Evolutionary conservation across 2,888 invertebrate species (phyloP).

Genomic region (Trimorus sp.): DNA sequence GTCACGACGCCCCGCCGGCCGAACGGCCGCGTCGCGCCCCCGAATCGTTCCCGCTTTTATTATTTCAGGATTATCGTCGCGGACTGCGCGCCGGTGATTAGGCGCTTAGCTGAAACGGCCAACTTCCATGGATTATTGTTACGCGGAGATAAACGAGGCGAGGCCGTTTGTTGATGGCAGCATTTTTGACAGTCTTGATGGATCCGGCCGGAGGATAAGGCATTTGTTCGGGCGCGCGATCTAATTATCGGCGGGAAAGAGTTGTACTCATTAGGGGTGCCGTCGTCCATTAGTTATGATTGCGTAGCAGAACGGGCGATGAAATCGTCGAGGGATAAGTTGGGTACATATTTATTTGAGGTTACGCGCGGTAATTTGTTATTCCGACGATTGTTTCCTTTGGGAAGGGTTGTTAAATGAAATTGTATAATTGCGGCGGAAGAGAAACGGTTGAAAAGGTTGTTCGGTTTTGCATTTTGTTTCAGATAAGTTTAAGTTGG

Average conservation of each 20-base stretch:
- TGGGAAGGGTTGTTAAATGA: no score
- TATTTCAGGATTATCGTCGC: constrained; percentile 62
- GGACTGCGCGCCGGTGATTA: constrained; percentile 50
- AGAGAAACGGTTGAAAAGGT: no score
- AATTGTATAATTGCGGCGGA: no score
- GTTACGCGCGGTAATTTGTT: no score
- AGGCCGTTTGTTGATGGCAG: constrained; percentile 49
- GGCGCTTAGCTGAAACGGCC: constrained; percentile 46
- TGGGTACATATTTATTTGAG: no score
- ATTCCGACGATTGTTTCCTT: no score
- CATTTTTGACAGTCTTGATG: constrained; percentile 51
- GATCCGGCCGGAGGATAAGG: constrained; percentile 39
- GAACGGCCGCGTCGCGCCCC: constrained; percentile 48
- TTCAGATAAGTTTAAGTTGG: no score
- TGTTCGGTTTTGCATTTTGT: no score
- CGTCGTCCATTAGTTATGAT: constrained; percentile 31
- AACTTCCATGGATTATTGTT: constrained; percentile 49
- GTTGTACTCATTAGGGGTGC: constrained; percentile 38
- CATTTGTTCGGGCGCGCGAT: constrained; percentile 39
- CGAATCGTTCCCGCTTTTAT: constrained; percentile 56
- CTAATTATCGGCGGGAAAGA: constrained; percentile 25
- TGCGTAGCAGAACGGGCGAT: constrained; percentile 3
- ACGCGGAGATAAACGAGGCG: constrained; percentile 40
- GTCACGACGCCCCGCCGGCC: constrained; percentile 73
- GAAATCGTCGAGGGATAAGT: not conserved